These are phyloP conservation scores for Drosophila prolongata DNA, from an alignment of 2,888 invertebrate species.

Conservation along the genomic window DNA sequence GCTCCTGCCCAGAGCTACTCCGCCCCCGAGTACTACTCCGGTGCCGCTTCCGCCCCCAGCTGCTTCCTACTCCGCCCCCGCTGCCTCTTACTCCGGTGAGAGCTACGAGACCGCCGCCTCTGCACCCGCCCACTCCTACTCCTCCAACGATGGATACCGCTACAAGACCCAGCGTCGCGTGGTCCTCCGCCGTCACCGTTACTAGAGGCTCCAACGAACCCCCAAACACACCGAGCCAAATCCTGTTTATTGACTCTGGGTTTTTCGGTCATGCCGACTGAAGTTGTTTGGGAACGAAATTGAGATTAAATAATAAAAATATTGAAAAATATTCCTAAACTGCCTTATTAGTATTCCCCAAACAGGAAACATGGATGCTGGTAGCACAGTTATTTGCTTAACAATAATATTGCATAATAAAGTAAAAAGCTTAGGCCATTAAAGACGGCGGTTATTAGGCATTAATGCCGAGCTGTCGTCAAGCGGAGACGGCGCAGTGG, in stretches of 20 bases:
- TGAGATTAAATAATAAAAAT: slow-evolving; percentile 45
- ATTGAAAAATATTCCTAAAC: slow-evolving; percentile 11
- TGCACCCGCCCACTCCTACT: slow-evolving; percentile 72
- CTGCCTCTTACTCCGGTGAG: slow-evolving; percentile 19
- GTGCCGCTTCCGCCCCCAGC: slow-evolving; percentile 55
- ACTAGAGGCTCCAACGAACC: slow-evolving; percentile 56
- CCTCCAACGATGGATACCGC: slow-evolving; percentile 81
- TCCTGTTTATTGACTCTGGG: slow-evolving; percentile 27
- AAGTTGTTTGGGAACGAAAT: slow-evolving; percentile 57
- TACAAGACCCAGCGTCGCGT: slow-evolving; percentile 80
- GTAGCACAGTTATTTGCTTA: slow-evolving; percentile 30
- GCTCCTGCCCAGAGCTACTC: slow-evolving; percentile 40
- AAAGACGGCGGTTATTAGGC: slow-evolving; percentile 17
- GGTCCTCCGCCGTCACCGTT: slow-evolving; percentile 76
- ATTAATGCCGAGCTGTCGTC: slow-evolving; percentile 16
- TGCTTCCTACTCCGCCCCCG: slow-evolving; percentile 39
- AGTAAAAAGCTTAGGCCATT: slow-evolving; percentile 23
- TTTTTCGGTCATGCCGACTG: slow-evolving; percentile 36
- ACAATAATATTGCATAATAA: slow-evolving; percentile 20
- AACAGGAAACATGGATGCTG: slow-evolving; percentile 20
- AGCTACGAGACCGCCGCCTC: slow-evolving; percentile 36
- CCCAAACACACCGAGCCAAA: slow-evolving; percentile 32
- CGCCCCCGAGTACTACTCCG: slow-evolving; percentile 44
- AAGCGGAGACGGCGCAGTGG: slow-evolving; percentile 23
- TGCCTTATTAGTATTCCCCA: slow-evolving; percentile 14